phyloP scores from a whole-genome alignment of 2,797 vertebrate species.

The Diglossa cyanea region DNA sequence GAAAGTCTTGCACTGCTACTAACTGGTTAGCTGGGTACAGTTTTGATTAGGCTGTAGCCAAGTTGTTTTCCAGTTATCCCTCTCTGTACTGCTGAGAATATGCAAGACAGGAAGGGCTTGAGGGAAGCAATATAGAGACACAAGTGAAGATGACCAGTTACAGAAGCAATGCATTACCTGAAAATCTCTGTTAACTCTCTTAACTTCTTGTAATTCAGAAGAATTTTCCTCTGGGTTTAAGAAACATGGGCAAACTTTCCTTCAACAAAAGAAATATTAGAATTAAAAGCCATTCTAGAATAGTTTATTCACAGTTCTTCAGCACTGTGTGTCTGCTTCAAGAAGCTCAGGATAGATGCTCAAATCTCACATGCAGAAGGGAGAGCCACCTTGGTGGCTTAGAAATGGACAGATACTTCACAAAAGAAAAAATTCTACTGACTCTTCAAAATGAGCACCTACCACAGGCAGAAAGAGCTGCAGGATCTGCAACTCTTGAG shows the following conservation, averaged over 20 bases:
- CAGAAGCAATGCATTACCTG: constrained; percentile 78
- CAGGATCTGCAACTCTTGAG: neutral
- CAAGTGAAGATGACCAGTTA: neutral
- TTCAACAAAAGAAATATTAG: constrained; percentile 51
- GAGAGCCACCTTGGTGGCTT: neutral
- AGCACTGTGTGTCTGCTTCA: neutral
- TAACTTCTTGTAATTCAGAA: constrained; percentile 80
- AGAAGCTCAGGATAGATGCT: neutral
- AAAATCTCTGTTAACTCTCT: constrained; percentile 84
- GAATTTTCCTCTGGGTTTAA: constrained; percentile 76
- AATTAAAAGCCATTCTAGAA: neutral
- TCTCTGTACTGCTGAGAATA: neutral
- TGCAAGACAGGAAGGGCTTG: neutral
- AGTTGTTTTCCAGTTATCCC: neutral
- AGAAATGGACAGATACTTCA: neutral
- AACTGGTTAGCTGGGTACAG: neutral
- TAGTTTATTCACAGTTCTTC: neutral
- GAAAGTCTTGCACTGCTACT: neutral
- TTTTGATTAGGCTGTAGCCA: neutral
- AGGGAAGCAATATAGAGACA: neutral
- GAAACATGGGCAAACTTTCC: constrained; percentile 85
- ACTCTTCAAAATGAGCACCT: neutral
- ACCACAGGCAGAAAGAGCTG: neutral
- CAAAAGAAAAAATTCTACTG: neutral
- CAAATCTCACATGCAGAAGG: neutral